Evolutionary conservation across 1,140 invertebrate species (phyloP).

Genomic region (Drosophila bocki): DNA sequence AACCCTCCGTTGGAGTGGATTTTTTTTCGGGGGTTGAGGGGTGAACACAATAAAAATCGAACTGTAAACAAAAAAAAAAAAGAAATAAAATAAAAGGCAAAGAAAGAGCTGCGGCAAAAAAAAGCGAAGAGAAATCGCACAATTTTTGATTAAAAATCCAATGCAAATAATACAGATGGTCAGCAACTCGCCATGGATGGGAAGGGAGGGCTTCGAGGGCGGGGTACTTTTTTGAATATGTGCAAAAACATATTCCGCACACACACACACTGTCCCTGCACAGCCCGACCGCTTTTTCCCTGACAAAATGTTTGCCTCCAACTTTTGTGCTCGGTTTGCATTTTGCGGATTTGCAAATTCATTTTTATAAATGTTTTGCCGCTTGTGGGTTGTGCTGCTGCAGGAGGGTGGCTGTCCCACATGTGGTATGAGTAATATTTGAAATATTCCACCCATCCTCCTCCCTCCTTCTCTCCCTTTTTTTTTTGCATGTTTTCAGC

Average conservation of each 20-base stretch:
- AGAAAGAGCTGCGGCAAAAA: slow-evolving; percentile 29
- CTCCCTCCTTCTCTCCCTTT: not conserved
- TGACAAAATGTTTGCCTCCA: slow-evolving; percentile 64
- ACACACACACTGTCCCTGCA: not conserved
- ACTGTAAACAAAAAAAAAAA: slow-evolving; percentile 44
- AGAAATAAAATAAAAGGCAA: slow-evolving; percentile 13
- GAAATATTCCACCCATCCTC: slow-evolving; percentile 35
- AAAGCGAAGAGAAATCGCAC: slow-evolving; percentile 52
- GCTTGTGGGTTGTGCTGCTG: slow-evolving; percentile 44
- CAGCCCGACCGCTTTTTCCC: not conserved
- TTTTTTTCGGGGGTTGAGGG: slow-evolving; percentile 13
- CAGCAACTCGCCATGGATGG: slow-evolving; percentile 23
- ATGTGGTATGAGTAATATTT: slow-evolving; percentile 72
- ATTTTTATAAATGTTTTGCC: slow-evolving; percentile 80
- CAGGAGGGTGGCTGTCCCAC: slow-evolving; percentile 30
- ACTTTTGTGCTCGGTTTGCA: slow-evolving; percentile 63
- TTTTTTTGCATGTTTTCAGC: slow-evolving; percentile 49
- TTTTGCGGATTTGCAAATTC: slow-evolving; percentile 76
- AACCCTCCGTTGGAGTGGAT: slow-evolving; percentile 60
- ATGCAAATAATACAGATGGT: slow-evolving; percentile 68
- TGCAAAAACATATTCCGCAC: slow-evolving; percentile 58
- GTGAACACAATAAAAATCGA: slow-evolving; percentile 60
- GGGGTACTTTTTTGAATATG: slow-evolving; percentile 34
- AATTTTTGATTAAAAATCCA: slow-evolving; percentile 79
- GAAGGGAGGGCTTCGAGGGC: slow-evolving; percentile 1